Conservation (phyloP, 2,888 invertebrate genomes). For the Volucella inflata region DNA sequence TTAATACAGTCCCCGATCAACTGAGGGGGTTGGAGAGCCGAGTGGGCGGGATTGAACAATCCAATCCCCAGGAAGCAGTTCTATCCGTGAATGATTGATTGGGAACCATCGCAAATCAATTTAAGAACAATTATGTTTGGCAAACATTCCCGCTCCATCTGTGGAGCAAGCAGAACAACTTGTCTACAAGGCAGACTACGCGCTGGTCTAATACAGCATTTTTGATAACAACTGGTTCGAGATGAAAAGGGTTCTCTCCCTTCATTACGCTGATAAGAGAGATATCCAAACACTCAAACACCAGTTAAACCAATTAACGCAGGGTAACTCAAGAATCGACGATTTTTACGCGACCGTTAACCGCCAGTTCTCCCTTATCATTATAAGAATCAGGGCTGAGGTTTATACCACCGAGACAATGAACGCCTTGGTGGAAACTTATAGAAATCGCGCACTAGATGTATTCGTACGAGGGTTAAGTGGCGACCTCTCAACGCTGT, state of each 20-base stretch:
- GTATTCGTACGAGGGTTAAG: not conserved
- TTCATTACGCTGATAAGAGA: not conserved
- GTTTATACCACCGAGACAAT: no score
- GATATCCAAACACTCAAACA: slow-evolving; percentile 41
- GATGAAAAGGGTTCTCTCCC: not conserved
- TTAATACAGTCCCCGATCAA: slow-evolving; percentile 41
- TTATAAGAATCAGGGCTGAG: no score
- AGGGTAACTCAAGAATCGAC: not conserved
- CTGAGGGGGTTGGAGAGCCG: slow-evolving; percentile 20
- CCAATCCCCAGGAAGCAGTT: not conserved
- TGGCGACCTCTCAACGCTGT: not conserved
- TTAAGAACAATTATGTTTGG: no score
- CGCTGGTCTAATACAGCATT: no score
- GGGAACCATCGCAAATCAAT: not conserved
- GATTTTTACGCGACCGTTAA: slow-evolving; percentile 3
- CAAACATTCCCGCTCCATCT: not conserved
- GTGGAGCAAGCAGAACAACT: not conserved
- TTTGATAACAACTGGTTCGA: not conserved
- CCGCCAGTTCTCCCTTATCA: not conserved
- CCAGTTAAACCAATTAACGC: slow-evolving; percentile 59
- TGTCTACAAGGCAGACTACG: no score
- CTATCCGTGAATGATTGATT: not conserved
- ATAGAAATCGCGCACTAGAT: not conserved
- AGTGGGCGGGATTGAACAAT: slow-evolving; percentile 2
- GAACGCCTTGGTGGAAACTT: no score